Evolutionary conservation across 2,113 vertebrate genomes (phyloP).

Genomic region (Rhinogobius similis): DNA sequence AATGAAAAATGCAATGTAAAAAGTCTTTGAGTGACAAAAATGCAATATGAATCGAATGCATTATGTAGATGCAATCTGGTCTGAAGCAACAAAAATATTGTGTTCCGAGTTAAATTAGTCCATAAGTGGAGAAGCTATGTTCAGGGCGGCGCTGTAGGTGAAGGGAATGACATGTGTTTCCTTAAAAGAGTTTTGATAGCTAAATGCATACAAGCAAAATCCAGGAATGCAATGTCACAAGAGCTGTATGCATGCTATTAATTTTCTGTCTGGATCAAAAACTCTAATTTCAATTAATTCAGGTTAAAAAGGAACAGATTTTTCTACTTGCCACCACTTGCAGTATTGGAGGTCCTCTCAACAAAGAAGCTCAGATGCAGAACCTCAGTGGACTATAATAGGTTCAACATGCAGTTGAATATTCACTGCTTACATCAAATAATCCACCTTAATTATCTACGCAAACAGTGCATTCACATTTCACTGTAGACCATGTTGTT

Average conservation of each 20-base stretch:
- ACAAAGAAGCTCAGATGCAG: slow-evolving; percentile 27
- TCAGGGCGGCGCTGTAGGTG: too few species aligned
- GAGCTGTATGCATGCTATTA: background rate
- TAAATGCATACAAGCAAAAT: background rate
- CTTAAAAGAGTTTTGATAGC: too few species aligned
- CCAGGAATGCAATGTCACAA: background rate
- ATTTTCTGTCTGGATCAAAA: background rate
- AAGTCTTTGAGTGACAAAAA: too few species aligned
- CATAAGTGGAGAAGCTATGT: too few species aligned
- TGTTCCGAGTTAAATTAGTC: too few species aligned
- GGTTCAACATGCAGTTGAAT: slow-evolving; percentile 36
- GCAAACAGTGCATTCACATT: slow-evolving; percentile 63
- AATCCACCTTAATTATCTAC: slow-evolving; percentile 62
- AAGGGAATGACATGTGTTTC: too few species aligned
- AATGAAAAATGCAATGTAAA: too few species aligned
- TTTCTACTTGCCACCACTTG: slow-evolving; percentile 4
- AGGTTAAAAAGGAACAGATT: background rate
- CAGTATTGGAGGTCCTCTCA: slow-evolving; percentile 39
- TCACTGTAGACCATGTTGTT: slow-evolving; percentile 42
- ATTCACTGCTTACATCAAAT: slow-evolving; percentile 58
- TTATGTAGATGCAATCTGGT: too few species aligned
- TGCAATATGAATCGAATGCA: too few species aligned
- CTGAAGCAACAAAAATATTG: too few species aligned
- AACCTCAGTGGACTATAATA: slow-evolving; percentile 38
- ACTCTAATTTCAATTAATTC: background rate